These are phyloP conservation scores for Tryphoninae sp. DNA, from an alignment of 2,888 invertebrate genomes.

Conservation along the genomic window DNA sequence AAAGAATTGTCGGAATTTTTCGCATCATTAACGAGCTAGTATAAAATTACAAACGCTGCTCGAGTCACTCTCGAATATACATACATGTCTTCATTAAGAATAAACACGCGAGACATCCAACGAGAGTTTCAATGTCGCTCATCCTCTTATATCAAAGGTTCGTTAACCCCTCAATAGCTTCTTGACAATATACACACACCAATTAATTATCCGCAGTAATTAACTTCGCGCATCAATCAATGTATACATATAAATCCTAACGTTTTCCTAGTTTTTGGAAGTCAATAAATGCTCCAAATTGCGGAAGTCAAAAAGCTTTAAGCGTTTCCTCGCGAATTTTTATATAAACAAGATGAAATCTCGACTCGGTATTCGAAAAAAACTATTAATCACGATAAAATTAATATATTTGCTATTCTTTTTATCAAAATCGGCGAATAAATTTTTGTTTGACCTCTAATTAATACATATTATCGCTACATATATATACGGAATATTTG, in stretches of 20 bases:
- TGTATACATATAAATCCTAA: not conserved
- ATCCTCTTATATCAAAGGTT: conserved; percentile 12
- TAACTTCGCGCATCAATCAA: not conserved
- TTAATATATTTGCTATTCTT: too few species aligned
- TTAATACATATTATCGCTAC: not conserved
- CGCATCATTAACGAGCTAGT: not conserved
- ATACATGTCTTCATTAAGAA: conserved; percentile 3
- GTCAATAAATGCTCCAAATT: not conserved
- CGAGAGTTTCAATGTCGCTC: not conserved
- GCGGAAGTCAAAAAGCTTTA: not conserved
- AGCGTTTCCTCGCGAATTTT: not conserved
- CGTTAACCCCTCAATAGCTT: not conserved
- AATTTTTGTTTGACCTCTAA: not conserved
- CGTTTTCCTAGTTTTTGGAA: not conserved
- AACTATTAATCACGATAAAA: too few species aligned
- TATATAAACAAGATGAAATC: too few species aligned
- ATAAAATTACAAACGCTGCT: not conserved
- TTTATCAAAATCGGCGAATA: not conserved
- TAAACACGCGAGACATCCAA: conserved; percentile 2
- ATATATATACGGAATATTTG: not conserved
- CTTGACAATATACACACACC: not conserved
- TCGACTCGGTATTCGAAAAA: too few species aligned
- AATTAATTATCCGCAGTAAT: not conserved
- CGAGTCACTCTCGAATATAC: not conserved
- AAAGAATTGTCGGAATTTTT: not conserved